Percentiles rank a stretch among this genome's conserved stretches.
These are phyloP conservation scores for Tetanocera ferruginea DNA, from an alignment of 2,888 invertebrate species.

Conservation along the genomic window DNA sequence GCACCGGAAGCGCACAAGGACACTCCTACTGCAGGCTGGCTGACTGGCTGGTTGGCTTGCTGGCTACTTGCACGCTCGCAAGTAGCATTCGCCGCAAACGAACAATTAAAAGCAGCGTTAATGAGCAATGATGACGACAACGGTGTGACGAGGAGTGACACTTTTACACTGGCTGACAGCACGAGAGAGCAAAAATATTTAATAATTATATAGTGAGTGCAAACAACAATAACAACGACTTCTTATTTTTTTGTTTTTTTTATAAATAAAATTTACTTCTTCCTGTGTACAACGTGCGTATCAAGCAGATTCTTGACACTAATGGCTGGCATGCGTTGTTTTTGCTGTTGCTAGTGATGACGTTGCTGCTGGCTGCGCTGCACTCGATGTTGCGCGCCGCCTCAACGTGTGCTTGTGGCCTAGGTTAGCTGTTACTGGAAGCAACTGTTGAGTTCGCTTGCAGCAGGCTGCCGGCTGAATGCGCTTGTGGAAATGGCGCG, in stretches of 20 bases:
- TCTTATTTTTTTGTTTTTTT: background rate
- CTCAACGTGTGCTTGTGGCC: constrained; percentile 15
- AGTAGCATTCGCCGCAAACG: background rate
- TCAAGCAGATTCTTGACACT: background rate
- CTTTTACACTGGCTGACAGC: background rate
- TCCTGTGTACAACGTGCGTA: background rate
- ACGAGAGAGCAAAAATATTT: background rate
- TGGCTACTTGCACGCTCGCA: background rate
- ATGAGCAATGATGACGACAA: constrained; percentile 14
- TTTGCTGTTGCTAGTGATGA: constrained; percentile 1
- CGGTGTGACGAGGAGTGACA: constrained; percentile 23
- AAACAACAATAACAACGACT: background rate
- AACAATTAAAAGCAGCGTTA: constrained; percentile 35
- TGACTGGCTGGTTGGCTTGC: background rate
- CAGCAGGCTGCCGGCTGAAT: background rate
- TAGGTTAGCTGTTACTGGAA: background rate
- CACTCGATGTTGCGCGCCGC: background rate
- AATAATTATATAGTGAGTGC: background rate
- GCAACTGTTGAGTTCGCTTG: constrained; percentile 28
- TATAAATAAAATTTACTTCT: background rate
- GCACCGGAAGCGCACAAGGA: constrained; percentile 34
- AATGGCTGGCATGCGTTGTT: background rate
- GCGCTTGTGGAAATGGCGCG: constrained; percentile 43
- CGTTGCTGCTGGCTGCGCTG: background rate
- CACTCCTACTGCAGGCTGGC: constrained; percentile 3